Conservation (phyloP, 2,888 invertebrate species). For the Hydriomena furcata region DNA sequence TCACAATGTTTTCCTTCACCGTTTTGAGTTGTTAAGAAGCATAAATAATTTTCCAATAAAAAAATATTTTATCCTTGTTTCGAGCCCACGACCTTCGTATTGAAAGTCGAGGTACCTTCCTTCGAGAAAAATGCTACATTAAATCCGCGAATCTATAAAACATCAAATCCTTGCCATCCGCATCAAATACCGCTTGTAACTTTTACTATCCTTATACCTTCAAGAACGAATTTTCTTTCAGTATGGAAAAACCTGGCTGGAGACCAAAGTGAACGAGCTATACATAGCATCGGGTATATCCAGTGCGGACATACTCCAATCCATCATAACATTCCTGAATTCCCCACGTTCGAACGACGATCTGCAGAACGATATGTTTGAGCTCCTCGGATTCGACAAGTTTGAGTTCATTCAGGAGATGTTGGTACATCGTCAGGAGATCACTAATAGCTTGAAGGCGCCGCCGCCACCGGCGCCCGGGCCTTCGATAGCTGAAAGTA, state of each 20-base stretch:
- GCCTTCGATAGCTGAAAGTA: conserved; percentile 67
- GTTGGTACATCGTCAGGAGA: conserved; percentile 85
- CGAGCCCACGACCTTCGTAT: too few species aligned
- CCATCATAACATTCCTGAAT: conserved; percentile 84
- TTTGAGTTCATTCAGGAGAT: conserved; percentile 89
- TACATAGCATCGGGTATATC: conserved; percentile 77
- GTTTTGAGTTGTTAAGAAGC: too few species aligned
- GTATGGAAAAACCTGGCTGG: conserved; percentile 83
- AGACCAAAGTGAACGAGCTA: conserved; percentile 77
- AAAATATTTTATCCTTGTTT: too few species aligned
- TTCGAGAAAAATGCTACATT: too few species aligned
- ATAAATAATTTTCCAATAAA: too few species aligned
- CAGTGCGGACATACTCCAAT: conserved; percentile 83
- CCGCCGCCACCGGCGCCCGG: conserved; percentile 42
- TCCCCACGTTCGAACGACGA: conserved; percentile 86
- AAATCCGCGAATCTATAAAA: too few species aligned
- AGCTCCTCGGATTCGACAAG: conserved; percentile 93
- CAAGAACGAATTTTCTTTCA: conserved; percentile 42
- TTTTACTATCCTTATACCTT: too few species aligned
- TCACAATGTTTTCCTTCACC: too few species aligned
- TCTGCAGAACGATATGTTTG: conserved; percentile 92
- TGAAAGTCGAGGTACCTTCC: too few species aligned
- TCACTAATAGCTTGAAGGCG: conserved; percentile 66
- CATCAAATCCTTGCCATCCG: too few species aligned
- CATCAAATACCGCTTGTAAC: too few species aligned